phyloP scores from a whole-genome alignment of 2,113 vertebrate species.

The Typhlomys cinereus region DNA sequence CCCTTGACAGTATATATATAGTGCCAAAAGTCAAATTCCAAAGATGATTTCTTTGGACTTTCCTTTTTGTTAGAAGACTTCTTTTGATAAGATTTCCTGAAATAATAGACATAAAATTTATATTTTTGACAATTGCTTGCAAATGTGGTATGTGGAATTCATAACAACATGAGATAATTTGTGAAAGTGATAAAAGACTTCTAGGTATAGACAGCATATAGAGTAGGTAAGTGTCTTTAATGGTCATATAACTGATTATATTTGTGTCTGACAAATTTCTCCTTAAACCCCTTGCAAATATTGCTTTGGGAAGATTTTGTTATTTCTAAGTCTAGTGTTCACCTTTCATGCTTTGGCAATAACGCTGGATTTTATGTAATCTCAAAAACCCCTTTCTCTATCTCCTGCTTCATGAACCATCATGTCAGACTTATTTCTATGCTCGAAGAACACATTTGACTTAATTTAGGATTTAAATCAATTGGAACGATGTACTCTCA shows the following conservation, averaged over 20 bases:
- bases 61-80: not conserved
- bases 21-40: not conserved
- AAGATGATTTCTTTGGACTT: not conserved
- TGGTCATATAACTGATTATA: not conserved
- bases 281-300: not conserved
- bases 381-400: not conserved
- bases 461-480: not conserved
- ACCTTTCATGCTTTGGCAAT: not conserved
- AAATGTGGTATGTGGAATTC: not conserved
- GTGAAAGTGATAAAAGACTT: not conserved
- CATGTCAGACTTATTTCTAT: not conserved
- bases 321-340: not conserved
- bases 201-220: not conserved
- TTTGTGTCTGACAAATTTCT: not conserved
- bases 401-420: not conserved
- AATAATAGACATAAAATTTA: not conserved
- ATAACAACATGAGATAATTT: not conserved
- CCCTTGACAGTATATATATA: not conserved
- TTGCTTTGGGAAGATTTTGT: not conserved
- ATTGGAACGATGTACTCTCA: not conserved
- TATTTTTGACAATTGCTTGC: not conserved
- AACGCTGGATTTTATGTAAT: conserved; percentile 3
- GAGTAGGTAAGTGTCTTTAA: not conserved
- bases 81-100: not conserved
- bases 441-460: not conserved